Base-by-base conservation (phyloP, 2,113 vertebrate species). In the Coptodon rendalli region DNA sequence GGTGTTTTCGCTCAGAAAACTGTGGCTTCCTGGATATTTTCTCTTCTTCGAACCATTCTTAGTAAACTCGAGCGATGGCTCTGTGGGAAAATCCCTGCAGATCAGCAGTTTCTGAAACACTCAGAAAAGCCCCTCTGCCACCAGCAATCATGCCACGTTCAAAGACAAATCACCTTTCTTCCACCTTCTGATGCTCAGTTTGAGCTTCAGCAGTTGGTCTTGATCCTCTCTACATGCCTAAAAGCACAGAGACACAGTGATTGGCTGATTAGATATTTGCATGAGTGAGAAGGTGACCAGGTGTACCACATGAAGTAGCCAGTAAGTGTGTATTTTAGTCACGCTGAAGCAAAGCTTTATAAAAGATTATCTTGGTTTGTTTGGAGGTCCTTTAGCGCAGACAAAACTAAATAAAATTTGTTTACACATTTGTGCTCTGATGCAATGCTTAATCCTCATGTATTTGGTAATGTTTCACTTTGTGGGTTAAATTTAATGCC, bases 361-460 rank as follows among this genome's bases (percentile, higher is more conserved):
- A 45, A 27, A 48, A 76, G 14, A 3, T 29, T 76, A 48, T 76
- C 24, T 19, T 76, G 38, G 2, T 27, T 76, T 45, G 12, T 27
- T 45, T 43, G 66, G 8, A 13, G 7, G n/a, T 43, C 38, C 13
- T 54, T 53, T 53, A 10, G 1, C n/a, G 50, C 10, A 68, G 63
- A 40, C 4, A 73, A 73, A 29, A 73, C 66, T 10, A 27, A 73
- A 43, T 17, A 14, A 24, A 2, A 0, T 0, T 16, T 16, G 24
- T 56, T 6, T 54, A 27, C 14, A 54, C 10, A 50, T 86, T 38
- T 10, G 8, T 17, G 5, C 13, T 48, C 9, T 36, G 40, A 16
- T 14, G 24, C 45, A 36, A 66, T 5, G 0, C 48, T 29, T 0
- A 57, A 57, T 81, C 13, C 7, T 14, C 6, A 5, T 43, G 24